A percentile compares a stretch with the other conserved stretches of the same genome.
phyloP scores from a whole-genome alignment of 2,797 vertebrate genomes.

The Enteromius thamalakanensis region DNA sequence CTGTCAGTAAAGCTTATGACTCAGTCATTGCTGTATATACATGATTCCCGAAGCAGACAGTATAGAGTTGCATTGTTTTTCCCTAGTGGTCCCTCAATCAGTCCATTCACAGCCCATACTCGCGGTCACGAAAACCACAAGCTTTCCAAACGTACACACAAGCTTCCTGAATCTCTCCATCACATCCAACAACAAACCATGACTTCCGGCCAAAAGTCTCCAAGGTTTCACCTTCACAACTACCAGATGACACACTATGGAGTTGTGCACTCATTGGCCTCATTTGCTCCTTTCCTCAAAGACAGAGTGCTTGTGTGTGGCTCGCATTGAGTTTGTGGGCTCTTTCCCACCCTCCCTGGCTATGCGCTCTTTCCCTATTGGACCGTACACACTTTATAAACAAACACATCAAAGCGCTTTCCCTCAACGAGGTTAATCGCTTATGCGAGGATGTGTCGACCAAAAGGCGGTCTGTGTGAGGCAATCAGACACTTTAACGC shows the following conservation, averaged over 20 bases:
- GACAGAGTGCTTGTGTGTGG: not conserved
- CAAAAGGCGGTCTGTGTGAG: conserved; percentile 31
- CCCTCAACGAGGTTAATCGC: conserved; percentile 50
- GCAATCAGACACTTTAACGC: conserved; percentile 31
- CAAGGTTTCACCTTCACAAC: conserved; percentile 14
- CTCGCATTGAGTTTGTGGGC: not conserved
- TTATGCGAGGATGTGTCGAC: conserved; percentile 24
- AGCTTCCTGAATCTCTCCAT: conserved; percentile 7
- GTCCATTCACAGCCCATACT: conserved; percentile 26
- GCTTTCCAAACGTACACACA: conserved; percentile 37
- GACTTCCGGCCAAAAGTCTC: conserved; percentile 17
- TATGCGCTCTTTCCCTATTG: not conserved
- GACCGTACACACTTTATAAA: conserved; percentile 11
- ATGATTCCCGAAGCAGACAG: conserved; percentile 2
- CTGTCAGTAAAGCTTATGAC: not conserved
- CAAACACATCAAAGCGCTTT: conserved; percentile 42
- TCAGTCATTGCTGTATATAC: not conserved
- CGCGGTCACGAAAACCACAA: conserved; percentile 37
- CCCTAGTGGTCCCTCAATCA: conserved; percentile 34
- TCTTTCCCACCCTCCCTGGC: conserved; percentile 16
- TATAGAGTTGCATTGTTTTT: conserved; percentile 29
- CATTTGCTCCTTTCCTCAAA: conserved; percentile 20
- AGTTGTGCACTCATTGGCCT: not conserved
- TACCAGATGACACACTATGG: not conserved
- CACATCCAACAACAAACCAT: conserved; percentile 19